Percentiles rank a stretch among this genome's conserved stretches.
Conservation (phyloP, 2,888 invertebrate species). For the Plebejus melissa region DNA sequence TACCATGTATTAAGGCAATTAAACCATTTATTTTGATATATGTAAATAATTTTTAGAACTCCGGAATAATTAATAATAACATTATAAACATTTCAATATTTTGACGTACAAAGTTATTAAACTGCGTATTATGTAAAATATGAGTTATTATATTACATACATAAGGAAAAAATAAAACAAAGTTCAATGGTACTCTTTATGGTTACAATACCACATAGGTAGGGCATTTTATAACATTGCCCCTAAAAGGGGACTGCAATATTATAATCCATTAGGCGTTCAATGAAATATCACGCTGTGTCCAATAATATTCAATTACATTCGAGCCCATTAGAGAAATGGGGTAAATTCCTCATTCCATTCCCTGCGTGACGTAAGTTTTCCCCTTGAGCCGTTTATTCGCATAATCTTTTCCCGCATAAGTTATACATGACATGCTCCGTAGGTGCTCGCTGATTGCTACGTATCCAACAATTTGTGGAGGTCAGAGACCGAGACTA, state of each 20-base stretch:
- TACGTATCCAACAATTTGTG: not conserved
- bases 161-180: not conserved
- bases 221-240: not conserved
- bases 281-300: conserved; percentile 22
- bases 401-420: conserved; percentile 15
- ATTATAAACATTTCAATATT: no score
- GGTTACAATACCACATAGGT: not conserved
- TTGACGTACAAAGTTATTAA: no score
- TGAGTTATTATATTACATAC: not conserved
- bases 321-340: conserved; percentile 23
- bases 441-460: not conserved
- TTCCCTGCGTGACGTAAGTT: conserved; percentile 18
- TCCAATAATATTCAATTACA: conserved; percentile 26
- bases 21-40: no score
- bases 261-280: conserved; percentile 23
- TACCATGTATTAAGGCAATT: no score
- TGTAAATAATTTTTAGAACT: no score
- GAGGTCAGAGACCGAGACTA: not conserved
- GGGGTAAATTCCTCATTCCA: conserved; percentile 17
- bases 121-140: not conserved
- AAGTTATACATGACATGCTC: conserved; percentile 8
- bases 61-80: no score
- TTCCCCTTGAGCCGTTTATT: conserved; percentile 8
- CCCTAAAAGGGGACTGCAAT: conserved; percentile 22
- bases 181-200: not conserved